These are phyloP conservation scores for Bolinopsis microptera DNA, from an alignment of 37 sponge, comb jelly and placozoan species.

Conservation along the genomic window DNA sequence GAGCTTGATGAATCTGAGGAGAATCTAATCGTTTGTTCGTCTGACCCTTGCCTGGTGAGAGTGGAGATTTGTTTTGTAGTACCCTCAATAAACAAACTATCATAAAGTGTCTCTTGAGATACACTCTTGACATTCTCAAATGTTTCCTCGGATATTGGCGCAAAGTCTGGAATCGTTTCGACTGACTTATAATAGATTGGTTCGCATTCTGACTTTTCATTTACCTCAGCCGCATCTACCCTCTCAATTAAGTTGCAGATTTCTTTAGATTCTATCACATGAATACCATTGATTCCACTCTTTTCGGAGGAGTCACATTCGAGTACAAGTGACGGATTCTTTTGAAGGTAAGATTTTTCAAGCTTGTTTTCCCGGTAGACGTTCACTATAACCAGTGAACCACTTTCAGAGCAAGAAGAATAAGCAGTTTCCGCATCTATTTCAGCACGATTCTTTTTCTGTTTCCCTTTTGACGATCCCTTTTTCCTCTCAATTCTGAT, in stretches of 20 bases:
- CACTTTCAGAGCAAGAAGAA: not conserved
- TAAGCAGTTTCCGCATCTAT: not conserved
- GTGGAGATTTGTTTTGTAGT: too few species aligned
- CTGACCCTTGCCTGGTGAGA: too few species aligned
- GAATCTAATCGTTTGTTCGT: not conserved
- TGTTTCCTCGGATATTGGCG: not conserved
- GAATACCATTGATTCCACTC: not conserved
- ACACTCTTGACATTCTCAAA: not conserved
- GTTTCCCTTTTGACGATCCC: not conserved
- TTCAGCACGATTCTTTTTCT: not conserved
- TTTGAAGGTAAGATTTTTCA: not conserved
- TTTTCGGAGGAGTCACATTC: not conserved
- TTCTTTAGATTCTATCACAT: not conserved
- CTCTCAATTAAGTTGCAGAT: not conserved
- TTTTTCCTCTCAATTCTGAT: not conserved
- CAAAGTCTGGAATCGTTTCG: too few species aligned
- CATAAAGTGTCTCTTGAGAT: not conserved
- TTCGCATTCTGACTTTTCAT: too few species aligned
- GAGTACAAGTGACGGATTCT: not conserved
- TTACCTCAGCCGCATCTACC: too few species aligned
- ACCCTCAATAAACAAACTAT: too few species aligned
- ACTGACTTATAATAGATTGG: too few species aligned
- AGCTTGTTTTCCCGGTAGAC: not conserved
- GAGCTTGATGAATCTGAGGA: not conserved
- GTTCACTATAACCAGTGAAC: not conserved